phyloP scores from a whole-genome alignment of 2,113 vertebrate species.

The Alosa alosa region DNA sequence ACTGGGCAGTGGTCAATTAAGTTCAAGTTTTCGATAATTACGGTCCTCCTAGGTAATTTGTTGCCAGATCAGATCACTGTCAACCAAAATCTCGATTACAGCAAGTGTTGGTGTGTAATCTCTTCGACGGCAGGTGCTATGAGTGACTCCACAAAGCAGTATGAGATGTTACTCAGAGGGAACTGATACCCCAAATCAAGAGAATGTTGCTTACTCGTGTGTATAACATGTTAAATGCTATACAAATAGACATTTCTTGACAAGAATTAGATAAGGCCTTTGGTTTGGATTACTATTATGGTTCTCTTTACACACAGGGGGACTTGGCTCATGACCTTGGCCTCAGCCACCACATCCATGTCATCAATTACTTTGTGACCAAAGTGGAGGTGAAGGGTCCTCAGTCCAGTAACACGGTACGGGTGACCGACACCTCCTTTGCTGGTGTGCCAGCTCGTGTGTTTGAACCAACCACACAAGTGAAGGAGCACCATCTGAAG shows the following conservation, averaged over 20 bases:
- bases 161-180: background rate
- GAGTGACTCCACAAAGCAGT: background rate
- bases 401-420: constrained; percentile 67
- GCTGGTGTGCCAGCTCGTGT: constrained; percentile 82
- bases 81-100: too few species aligned
- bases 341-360: constrained; percentile 77
- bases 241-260: background rate
- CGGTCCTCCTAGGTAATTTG: too few species aligned
- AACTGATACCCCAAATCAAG: background rate
- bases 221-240: too few species aligned
- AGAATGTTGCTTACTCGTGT: too few species aligned
- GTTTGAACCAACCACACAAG: constrained; percentile 71
- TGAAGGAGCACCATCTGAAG: constrained; percentile 60
- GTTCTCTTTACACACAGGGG: constrained; percentile 68
- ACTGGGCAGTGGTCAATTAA: too few species aligned
- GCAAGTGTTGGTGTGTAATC: too few species aligned
- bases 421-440: constrained; percentile 79
- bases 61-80: background rate
- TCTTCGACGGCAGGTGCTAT: background rate
- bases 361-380: constrained; percentile 78
- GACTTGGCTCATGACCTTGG: constrained; percentile 80
- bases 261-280: background rate
- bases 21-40: too few species aligned
- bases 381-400: constrained; percentile 77
- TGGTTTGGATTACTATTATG: background rate